Conservation (phyloP, 2,113 vertebrate species). For the Microtus montanus region DNA sequence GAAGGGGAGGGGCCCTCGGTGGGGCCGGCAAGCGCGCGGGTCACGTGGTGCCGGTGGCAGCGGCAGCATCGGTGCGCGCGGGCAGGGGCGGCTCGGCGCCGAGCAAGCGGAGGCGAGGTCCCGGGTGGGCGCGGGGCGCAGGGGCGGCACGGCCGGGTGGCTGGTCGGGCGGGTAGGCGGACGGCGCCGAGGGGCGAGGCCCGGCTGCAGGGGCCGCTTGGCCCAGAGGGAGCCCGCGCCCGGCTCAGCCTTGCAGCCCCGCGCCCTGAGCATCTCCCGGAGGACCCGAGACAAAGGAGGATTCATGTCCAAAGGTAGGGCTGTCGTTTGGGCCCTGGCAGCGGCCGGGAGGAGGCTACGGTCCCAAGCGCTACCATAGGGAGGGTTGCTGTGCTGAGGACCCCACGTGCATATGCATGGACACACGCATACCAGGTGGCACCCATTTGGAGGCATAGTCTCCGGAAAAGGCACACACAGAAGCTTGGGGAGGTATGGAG, state of each 20-base stretch:
- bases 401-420: slow-evolving; percentile 64
- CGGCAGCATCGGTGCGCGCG: slow-evolving; percentile 79
- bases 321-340: slow-evolving; percentile 43
- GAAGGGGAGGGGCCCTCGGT: slow-evolving; percentile 79
- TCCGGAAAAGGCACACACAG: background rate
- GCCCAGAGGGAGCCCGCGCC: slow-evolving; percentile 73
- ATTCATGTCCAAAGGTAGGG: slow-evolving; percentile 90
- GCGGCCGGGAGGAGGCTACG: slow-evolving; percentile 46
- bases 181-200: slow-evolving; percentile 67
- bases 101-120: slow-evolving; percentile 44
- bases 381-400: slow-evolving; percentile 40
- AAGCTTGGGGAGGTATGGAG: background rate
- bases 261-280: slow-evolving; percentile 79
- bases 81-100: slow-evolving; percentile 59
- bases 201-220: slow-evolving; percentile 60
- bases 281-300: slow-evolving; percentile 86
- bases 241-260: slow-evolving; percentile 72
- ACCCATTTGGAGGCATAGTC: background rate
- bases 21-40: slow-evolving; percentile 83
- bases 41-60: slow-evolving; percentile 84
- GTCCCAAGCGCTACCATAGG: background rate
- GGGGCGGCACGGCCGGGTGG: slow-evolving; percentile 59
- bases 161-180: slow-evolving; percentile 57
- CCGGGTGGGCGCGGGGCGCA: slow-evolving; percentile 24
- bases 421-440: slow-evolving; percentile 47